Base-by-base conservation (phyloP, 2,888 invertebrate genomes). In the Dryocosmus kuriphilus region DNA sequence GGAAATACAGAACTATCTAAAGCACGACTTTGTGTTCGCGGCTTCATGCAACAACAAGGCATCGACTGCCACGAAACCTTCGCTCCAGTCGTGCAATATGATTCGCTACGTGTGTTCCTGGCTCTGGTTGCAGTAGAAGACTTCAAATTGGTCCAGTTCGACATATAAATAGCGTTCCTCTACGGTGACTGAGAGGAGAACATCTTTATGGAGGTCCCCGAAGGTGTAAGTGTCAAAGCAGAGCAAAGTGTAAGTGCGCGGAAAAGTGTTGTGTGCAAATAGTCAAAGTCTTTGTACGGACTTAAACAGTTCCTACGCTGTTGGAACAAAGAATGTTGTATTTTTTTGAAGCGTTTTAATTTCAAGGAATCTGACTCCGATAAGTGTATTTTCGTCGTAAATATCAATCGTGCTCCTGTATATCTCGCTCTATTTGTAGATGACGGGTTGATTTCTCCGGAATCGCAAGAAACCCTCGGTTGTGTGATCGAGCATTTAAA, bases 401-500 rank as follows among this genome's bases (percentile, higher is more conserved):
- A 2, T 7, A 46, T 46, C 41, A 9, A 46, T 7, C 2, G 16
- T 9, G 11, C 2, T 14, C 2, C 2, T 14, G 65, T 83, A 22
- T 80, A 74, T 60, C 41, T 83, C 27, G 79, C 81, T 1, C 30
- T 82, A 16, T 83, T 78, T 74, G 83, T 82, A 0, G 82, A 83
- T 32, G 82, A 83, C 41, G 79, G 83, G 5, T 35, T 80, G 1
- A 62, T 82, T 8, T 79, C 80, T 27, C 38, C 78, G 0, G 81
- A 80, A 62, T 77, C 78, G 2, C 5, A 8, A 2, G 1, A 14
- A 35, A 6, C 22, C 19, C 62, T 62, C 7, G 61, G 80, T 0
- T 41, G 77, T 9, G 22, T n/a, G 16, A 61, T 81, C 8, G 14
- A 78, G 5, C 35, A 60, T 6, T n/a, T 24, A 16, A 65, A 81